These are phyloP conservation scores for Chaenogobius annularis DNA, from an alignment of 2,113 vertebrate species.

Conservation along the genomic window DNA sequence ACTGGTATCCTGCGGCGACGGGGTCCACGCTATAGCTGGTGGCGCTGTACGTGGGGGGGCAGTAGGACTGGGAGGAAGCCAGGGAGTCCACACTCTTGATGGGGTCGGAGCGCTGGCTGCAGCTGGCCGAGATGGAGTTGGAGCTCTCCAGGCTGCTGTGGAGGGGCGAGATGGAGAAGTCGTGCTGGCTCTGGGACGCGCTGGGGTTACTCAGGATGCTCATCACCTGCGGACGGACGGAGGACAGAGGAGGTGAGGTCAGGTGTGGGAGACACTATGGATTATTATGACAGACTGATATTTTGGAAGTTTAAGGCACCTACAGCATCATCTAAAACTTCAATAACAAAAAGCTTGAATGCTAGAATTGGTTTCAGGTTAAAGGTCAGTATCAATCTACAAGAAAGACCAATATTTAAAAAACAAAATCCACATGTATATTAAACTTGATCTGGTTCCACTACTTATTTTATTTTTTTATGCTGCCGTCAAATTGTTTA, in stretches of 20 bases:
- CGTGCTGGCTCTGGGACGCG: slow-evolving; percentile 90
- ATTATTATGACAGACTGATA: neutral
- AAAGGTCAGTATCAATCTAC: neutral
- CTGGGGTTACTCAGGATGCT: slow-evolving; percentile 95
- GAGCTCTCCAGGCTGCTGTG: slow-evolving; percentile 91
- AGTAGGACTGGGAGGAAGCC: slow-evolving; percentile 96
- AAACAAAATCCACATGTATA: neutral
- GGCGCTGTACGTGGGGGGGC: slow-evolving; percentile 97
- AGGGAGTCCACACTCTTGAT: slow-evolving; percentile 97
- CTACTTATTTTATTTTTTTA: too few species aligned
- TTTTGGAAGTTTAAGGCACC: neutral
- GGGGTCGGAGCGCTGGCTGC: slow-evolving; percentile 95
- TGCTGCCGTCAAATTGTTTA: too few species aligned
- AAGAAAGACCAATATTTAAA: neutral
- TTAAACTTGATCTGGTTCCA: neutral
- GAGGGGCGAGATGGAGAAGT: slow-evolving; percentile 98
- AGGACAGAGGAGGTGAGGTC: slow-evolving; percentile 16
- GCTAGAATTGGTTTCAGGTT: neutral
- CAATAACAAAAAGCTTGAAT: neutral
- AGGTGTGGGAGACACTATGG: neutral
- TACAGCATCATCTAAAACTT: too few species aligned
- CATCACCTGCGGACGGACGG: slow-evolving; percentile 85
- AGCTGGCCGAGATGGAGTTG: slow-evolving; percentile 96
- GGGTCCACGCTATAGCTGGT: slow-evolving; percentile 98
- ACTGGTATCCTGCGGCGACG: slow-evolving; percentile 94